These are phyloP conservation scores for Bicyclus anynana DNA, from an alignment of 1,140 invertebrate species.

Conservation along the genomic window DNA sequence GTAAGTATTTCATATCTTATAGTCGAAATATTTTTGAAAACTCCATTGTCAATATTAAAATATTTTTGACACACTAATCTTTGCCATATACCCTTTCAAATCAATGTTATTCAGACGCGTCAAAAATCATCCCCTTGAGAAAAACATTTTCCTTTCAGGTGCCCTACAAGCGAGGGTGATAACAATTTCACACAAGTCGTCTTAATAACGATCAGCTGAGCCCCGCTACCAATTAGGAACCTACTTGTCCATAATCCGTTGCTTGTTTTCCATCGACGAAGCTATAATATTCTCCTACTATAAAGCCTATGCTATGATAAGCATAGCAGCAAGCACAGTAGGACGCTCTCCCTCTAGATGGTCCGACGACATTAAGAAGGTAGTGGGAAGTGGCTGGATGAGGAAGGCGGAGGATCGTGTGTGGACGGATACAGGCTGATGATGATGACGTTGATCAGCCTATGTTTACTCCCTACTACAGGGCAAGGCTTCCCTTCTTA, in stretches of 20 bases:
- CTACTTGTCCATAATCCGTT: not conserved
- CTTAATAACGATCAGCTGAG: conserved; percentile 10
- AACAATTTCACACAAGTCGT: conserved; percentile 8
- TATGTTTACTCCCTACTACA: too few species aligned
- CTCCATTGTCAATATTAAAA: too few species aligned
- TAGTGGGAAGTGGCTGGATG: too few species aligned
- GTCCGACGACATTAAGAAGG: too few species aligned
- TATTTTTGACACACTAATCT: not conserved
- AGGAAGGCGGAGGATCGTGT: too few species aligned
- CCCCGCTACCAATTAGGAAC: not conserved
- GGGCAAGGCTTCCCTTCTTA: too few species aligned
- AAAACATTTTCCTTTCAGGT: not conserved
- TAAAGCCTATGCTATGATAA: not conserved
- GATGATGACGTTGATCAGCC: too few species aligned
- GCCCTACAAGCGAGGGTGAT: not conserved
- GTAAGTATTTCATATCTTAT: not conserved
- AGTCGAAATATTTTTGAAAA: not conserved
- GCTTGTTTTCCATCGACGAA: not conserved
- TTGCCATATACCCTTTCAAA: not conserved
- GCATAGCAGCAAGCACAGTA: too few species aligned
- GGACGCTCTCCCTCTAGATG: too few species aligned
- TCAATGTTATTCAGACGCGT: not conserved
- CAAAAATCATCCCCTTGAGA: not conserved
- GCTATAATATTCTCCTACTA: not conserved
- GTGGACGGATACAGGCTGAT: too few species aligned